These are phyloP conservation scores for Gastrophysa polygoni DNA, from an alignment of 2,888 invertebrate species.

Conservation along the genomic window DNA sequence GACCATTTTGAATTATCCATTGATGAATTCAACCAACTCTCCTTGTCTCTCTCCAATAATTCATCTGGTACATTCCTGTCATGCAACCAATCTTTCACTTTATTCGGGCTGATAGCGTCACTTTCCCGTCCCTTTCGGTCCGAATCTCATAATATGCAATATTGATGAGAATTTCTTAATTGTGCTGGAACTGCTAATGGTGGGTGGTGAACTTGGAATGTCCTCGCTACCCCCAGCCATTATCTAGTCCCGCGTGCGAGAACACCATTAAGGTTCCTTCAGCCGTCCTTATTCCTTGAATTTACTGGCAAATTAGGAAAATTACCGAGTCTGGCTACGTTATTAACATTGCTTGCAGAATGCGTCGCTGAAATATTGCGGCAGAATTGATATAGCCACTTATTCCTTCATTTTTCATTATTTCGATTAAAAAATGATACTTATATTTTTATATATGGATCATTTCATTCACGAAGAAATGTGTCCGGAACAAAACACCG, in stretches of 20 bases:
- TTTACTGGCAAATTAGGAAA: conserved; percentile 51
- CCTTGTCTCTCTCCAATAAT: no score
- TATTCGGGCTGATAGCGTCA: background rate
- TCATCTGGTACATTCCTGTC: no score
- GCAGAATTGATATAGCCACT: conserved; percentile 12
- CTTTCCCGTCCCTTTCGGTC: background rate
- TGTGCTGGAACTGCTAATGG: conserved; percentile 12
- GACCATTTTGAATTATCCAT: no score
- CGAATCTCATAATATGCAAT: conserved; percentile 5
- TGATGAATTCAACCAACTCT: background rate
- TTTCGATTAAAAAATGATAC: background rate
- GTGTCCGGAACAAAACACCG: no score
- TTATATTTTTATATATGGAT: no score
- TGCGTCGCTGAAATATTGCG: conserved; percentile 15
- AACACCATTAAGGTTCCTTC: conserved; percentile 49
- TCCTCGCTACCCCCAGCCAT: conserved; percentile 22
- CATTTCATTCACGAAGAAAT: no score
- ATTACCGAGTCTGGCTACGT: conserved; percentile 47
- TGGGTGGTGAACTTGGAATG: conserved; percentile 17
- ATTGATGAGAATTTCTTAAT: conserved; percentile 7
- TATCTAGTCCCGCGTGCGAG: conserved; percentile 43
- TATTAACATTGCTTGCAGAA: conserved; percentile 45
- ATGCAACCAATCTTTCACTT: background rate
- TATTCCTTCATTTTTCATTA: conserved; percentile 12
- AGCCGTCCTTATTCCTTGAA: conserved; percentile 48